Evolutionary conservation across 2,888 invertebrate genomes (phyloP).

Genomic region (Allolobophora icterica): DNA sequence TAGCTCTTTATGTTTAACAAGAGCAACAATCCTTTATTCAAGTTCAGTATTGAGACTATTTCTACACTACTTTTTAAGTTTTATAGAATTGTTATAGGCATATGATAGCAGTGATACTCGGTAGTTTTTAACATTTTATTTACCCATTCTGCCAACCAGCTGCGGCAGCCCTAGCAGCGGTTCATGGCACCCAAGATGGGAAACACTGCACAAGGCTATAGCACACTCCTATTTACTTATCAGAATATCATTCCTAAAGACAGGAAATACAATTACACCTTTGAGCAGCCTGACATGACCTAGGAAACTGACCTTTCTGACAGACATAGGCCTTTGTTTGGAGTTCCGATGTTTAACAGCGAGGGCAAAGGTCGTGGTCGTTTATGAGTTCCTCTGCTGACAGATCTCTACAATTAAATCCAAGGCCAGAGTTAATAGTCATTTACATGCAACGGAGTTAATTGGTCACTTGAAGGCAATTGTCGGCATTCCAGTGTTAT

Average conservation of each 20-base stretch:
- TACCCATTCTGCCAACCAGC: no score
- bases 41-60: no score
- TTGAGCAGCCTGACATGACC: neutral
- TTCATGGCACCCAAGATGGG: no score
- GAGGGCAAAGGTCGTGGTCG: neutral
- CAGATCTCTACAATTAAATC: neutral
- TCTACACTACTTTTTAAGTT: no score
- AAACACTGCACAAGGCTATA: neutral
- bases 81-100: no score
- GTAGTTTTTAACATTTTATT: no score
- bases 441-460: neutral
- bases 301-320: constrained; percentile 1
- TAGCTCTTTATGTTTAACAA: no score
- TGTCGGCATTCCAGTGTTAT: neutral
- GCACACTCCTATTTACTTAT: neutral
- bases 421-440: neutral
- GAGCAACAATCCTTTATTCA: no score
- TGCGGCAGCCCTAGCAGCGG: no score
- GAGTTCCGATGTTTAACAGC: neutral
- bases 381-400: neutral
- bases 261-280: neutral
- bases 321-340: neutral
- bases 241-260: neutral
- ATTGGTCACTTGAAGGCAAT: neutral
- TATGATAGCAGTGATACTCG: no score